Evolutionary conservation across 2,888 invertebrate genomes (phyloP).

Genomic region (Eupithecia dodoneata): DNA sequence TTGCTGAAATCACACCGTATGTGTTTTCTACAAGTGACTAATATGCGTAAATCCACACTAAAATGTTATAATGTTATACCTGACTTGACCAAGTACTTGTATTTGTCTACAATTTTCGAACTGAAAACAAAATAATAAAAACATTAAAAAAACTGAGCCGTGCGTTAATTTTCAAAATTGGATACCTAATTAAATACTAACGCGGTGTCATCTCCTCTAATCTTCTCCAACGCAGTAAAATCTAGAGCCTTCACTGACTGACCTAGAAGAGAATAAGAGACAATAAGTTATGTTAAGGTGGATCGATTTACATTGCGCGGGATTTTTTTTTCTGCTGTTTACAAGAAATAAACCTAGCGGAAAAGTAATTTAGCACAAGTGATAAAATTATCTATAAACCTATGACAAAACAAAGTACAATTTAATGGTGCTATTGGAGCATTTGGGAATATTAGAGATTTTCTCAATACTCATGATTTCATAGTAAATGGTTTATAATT

Average conservation of each 20-base stretch:
- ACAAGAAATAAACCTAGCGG: no score
- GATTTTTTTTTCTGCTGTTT: no score
- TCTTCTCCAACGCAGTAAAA: slow-evolving; percentile 45
- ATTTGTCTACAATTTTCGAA: slow-evolving; percentile 62
- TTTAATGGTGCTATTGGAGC: no score
- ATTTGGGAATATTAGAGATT: no score
- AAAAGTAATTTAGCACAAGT: no score
- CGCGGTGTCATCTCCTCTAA: slow-evolving; percentile 51
- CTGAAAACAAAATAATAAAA: slow-evolving; percentile 60
- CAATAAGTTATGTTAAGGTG: slow-evolving; percentile 13
- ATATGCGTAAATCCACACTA: not conserved
- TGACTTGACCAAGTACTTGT: slow-evolving; percentile 56
- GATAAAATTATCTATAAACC: no score
- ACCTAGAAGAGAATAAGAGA: slow-evolving; percentile 37
- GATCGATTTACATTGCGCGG: not conserved
- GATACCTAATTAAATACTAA: slow-evolving; percentile 45
- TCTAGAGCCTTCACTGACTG: slow-evolving; percentile 37
- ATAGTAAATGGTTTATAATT: no score
- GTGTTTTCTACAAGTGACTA: no score
- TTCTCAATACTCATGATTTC: no score
- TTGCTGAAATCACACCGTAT: no score
- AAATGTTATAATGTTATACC: slow-evolving; percentile 50
- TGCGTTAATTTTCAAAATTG: not conserved
- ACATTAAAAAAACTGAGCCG: not conserved
- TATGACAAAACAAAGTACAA: no score